Conservation (phyloP, 2,888 invertebrate genomes). For the Leptinotarsa haldemani region DNA sequence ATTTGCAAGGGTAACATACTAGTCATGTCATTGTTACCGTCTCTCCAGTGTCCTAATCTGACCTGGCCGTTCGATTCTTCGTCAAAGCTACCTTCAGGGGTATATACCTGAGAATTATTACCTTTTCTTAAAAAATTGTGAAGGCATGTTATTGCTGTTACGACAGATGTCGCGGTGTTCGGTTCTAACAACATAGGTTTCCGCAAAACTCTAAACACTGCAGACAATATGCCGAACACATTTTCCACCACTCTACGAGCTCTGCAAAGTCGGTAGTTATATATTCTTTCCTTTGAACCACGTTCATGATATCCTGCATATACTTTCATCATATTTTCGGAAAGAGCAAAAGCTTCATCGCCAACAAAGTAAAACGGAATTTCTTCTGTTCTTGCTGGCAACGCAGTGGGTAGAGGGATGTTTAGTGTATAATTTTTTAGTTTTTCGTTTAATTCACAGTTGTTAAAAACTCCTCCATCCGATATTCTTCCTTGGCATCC, state of each 20-base stretch:
- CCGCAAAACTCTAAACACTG: conserved; percentile 35
- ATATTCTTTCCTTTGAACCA: conserved; percentile 45
- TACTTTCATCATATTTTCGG: conserved; percentile 45
- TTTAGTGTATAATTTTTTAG: not conserved
- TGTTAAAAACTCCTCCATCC: conserved; percentile 32
- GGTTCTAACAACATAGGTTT: conserved; percentile 37
- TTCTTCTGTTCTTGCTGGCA: conserved; percentile 1
- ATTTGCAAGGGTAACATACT: conserved; percentile 1
- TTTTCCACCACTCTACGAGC: conserved; percentile 37
- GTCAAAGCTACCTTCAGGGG: conserved; percentile 1
- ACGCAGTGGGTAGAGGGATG: not conserved
- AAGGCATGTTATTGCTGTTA: conserved; percentile 1
- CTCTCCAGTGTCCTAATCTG: not conserved
- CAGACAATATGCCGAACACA: too few relatives aligned
- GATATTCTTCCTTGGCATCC: conserved; percentile 26
- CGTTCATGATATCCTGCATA: conserved; percentile 38
- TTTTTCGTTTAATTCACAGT: conserved; percentile 1
- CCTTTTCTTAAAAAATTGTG: not conserved
- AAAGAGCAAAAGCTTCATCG: conserved; percentile 40
- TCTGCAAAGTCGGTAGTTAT: conserved; percentile 42
- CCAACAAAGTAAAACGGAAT: conserved; percentile 23
- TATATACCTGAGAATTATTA: not conserved
- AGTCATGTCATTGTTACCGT: not conserved
- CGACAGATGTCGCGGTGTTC: conserved; percentile 15
- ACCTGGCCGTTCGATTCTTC: not conserved